A percentile compares a stretch with the other conserved stretches of the same genome.
phyloP scores from a whole-genome alignment of 1,140 invertebrate species.

The Trachymyrmex septentrionalis region DNA sequence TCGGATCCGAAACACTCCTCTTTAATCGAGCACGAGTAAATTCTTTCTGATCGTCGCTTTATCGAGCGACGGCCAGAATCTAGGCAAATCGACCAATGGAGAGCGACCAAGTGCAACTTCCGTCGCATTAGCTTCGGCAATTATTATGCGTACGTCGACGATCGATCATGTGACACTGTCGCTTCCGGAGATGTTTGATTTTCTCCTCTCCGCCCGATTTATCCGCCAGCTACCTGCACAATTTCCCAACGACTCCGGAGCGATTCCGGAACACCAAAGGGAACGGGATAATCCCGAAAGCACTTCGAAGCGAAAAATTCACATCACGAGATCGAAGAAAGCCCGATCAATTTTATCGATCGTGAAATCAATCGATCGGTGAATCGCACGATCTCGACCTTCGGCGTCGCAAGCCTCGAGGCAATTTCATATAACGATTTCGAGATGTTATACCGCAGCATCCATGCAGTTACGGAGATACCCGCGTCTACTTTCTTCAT shows the following conservation, averaged over 20 bases:
- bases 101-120: not conserved
- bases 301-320: not conserved
- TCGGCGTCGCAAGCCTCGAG: not conserved
- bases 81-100: not conserved
- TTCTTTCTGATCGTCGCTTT: slow-evolving; percentile 39
- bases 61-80: not conserved
- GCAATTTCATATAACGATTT: not conserved
- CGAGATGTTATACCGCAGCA: not conserved
- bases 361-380: not conserved
- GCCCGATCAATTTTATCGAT: not conserved
- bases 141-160: slow-evolving; percentile 53
- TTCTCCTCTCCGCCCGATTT: not conserved
- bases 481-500: not conserved
- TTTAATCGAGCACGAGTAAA: slow-evolving; percentile 11
- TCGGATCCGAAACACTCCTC: not conserved
- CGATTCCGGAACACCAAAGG: not conserved
- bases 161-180: slow-evolving; percentile 57
- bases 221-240: not conserved
- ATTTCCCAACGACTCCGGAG: not conserved
- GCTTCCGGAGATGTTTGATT: slow-evolving; percentile 41
- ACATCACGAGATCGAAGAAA: not conserved
- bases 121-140: slow-evolving; percentile 49
- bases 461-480: not conserved
- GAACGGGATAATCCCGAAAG: not conserved
- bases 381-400: not conserved